Conservation (phyloP, 35 echinoderm and acorn worm species). For the Holothuria glaberrima region DNA sequence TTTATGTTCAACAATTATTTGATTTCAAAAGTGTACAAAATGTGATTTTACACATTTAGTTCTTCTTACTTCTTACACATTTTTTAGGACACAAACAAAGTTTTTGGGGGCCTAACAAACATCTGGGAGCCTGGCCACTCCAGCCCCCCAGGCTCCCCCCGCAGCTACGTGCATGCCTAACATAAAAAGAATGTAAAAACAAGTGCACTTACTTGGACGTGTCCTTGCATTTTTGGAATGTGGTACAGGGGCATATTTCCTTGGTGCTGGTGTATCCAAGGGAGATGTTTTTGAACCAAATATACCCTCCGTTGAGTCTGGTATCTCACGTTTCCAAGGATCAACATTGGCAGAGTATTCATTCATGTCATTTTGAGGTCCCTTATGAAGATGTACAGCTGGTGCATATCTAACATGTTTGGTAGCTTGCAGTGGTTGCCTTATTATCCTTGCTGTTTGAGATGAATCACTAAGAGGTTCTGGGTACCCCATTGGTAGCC, state of each 20-base stretch:
- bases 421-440: neutral
- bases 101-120: no score
- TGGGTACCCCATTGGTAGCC: constrained; percentile 14
- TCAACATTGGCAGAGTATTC: neutral
- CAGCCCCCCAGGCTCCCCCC: no score
- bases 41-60: no score
- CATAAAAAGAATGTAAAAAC: no score
- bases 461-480: neutral
- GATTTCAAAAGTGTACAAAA: no score
- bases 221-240: constrained; percentile 54
- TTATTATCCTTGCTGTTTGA: neutral
- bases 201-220: constrained; percentile 55
- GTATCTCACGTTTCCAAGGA: neutral
- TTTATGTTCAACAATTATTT: no score
- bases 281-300: constrained; percentile 52
- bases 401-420: constrained; percentile 73
- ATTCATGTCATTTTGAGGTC: neutral
- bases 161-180: no score
- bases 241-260: constrained; percentile 74
- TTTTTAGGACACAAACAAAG: no score
- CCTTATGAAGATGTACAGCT: constrained; percentile 59
- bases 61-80: no score
- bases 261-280: constrained; percentile 81
- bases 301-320: neutral
- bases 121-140: no score